Base-by-base conservation (phyloP, 2,113 vertebrate genomes). In the Melanocharis versteri region DNA sequence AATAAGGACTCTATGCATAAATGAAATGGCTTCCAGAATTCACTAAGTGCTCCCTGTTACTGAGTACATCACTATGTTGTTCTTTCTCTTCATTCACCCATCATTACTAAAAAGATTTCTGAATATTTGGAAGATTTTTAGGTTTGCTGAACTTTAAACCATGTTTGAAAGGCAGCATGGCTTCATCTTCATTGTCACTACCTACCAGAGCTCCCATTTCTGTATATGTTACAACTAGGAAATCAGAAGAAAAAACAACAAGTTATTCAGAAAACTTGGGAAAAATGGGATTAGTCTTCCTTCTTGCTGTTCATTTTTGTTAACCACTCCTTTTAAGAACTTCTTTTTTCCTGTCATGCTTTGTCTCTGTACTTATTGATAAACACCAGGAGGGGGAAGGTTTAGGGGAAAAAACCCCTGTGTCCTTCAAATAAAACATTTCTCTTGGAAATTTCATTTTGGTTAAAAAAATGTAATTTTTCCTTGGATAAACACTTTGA, bases 211-310 rank as follows among this genome's bases (percentile, higher is more conserved):
- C 30, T 78, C 44, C n/a, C 5, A 20, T 47, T 51, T 68, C 83
- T 80, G 7, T 77, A 15, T 27, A n/a, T 1, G 3, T 8, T n/a
- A 51, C 30, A 83, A 39, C 14, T 28, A 60, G 44, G 86, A 70
- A 83, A 66, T 56, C 21, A 39, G 33, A 48, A 86, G 7, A 2
- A 40, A 60, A 69, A 37, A 7, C 10, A n/a, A 12, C 7, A 37
- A 40, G 24, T 16, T 33, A 22, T 24, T 33, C 53, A 47, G 35
- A 85, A 90, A 90, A 83, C 65, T 33, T 19, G 33, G 28, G 9
- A 0, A 8, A 78, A 69, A 28, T 10, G 5, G 13, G 28, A 24
- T 13, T 7, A 45, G 2, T 51, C 9, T 69, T 73, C 8, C 15
- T 56, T 79, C 47, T 62, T 79, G n/a, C 28, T 72, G 14, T 37